Evolutionary conservation across 2,888 invertebrate species (phyloP), one percentile per base, ranked within the genome.

Genomic region (Apomyelois bistriatella): DNA sequence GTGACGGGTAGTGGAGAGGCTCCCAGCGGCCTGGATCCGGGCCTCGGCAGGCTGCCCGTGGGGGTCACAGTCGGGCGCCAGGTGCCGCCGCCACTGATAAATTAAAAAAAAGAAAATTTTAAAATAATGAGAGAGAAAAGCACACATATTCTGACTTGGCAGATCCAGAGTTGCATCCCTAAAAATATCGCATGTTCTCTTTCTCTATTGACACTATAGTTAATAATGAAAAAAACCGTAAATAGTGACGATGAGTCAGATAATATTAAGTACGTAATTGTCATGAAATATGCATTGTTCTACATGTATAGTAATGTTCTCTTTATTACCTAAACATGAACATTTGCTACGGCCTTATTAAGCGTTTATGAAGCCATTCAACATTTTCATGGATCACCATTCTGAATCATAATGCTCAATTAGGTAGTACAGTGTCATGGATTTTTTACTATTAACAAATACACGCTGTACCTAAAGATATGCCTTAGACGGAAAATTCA

Each of bases 41-140:
- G 92, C 61, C 93, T 90, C 37, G 95, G 94, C 66, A 94, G 83
- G 65, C 92, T 92, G 61, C 96, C 95, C 49, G 96, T 93, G 52
- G 97, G 96, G 17, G 95, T 95, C 56, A 98, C 97, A 62, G 94
- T 86, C 41, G 98, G 98, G 68, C 95, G 95, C 98, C 98, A 98
- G 64, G 96, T 96, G 67, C 94, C 93, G 51, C 96, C 96, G 58
- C 97, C 97, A 78, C 97, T 97, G 85, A 30, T 10, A 36, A 41
- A 40, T 9, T 16, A 40, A 16, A 16, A 10, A 9, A 40, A 40
- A 1, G 7, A 3, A 22, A 3, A 5, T 22, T 22, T 22, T 3
- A n/a, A n/a, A n/a, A n/a, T n/a, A n/a, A n/a, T n/a, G n/a, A n/a
- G n/a, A n/a, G n/a, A n/a, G n/a, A n/a, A n/a, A n/a, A n/a, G n/a